A percentile compares a stretch with the other conserved stretches of the same genome.
Evolutionary conservation across 2,888 invertebrate genomes (phyloP).

Genomic region (Timema cristinae): DNA sequence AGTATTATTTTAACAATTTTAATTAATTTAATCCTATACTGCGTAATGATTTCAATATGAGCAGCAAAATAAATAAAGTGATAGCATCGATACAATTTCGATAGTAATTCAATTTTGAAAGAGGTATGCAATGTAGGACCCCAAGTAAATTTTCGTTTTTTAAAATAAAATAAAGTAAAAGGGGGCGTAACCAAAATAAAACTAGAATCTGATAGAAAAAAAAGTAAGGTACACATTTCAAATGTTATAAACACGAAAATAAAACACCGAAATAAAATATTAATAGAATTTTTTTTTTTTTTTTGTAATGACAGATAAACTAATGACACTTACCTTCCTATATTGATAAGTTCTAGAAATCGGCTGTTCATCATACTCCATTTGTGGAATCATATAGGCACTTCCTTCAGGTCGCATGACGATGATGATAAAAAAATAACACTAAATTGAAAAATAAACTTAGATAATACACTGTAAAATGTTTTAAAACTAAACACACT

Average conservation of each 20-base stretch:
- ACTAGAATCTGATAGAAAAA: not conserved
- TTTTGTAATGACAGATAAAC: conserved; percentile 2
- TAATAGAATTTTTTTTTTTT: not conserved
- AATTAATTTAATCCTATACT: too few relatives aligned
- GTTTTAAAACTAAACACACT: too few relatives aligned
- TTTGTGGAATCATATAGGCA: conserved; percentile 20
- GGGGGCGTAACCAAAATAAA: not conserved
- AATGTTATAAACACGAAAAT: too few relatives aligned
- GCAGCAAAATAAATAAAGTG: too few relatives aligned
- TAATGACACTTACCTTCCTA: conserved; percentile 41
- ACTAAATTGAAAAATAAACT: not conserved
- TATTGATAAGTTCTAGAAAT: conserved; percentile 46
- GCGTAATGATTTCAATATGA: too few relatives aligned
- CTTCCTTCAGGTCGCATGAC: conserved; percentile 29
- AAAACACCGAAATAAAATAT: not conserved
- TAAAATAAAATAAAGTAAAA: too few relatives aligned
- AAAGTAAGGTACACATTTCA: not conserved
- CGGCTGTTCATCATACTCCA: conserved; percentile 40
- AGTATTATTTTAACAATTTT: too few relatives aligned
- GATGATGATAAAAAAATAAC: not conserved
- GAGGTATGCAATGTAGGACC: too few relatives aligned
- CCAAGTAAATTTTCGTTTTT: too few relatives aligned
- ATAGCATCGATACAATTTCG: too few relatives aligned
- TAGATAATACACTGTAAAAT: not conserved
- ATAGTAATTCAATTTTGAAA: too few relatives aligned